These are phyloP conservation scores for Pseudorasbora parva DNA, from an alignment of 2,113 vertebrate genomes.

Conservation along the genomic window DNA sequence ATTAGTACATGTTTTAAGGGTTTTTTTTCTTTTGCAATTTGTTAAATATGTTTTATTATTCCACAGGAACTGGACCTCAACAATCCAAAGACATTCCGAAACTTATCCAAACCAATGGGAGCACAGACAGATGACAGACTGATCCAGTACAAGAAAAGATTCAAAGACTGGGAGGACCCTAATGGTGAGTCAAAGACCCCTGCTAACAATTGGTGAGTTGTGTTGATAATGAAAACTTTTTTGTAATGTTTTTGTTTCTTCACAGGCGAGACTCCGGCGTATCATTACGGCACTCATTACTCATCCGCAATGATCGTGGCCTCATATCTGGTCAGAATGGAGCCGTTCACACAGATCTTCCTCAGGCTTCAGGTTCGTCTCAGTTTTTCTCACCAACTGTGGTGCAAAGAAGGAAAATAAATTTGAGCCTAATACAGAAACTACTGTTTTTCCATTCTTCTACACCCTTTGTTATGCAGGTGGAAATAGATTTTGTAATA, in stretches of 20 bases:
- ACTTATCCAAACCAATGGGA: slow-evolving; percentile 95
- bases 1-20: background rate
- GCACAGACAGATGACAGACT: slow-evolving; percentile 95
- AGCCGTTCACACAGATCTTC: slow-evolving; percentile 98
- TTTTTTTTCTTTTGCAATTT: background rate
- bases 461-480: background rate
- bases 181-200: slow-evolving; percentile 77
- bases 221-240: background rate
- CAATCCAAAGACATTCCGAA: slow-evolving; percentile 95
- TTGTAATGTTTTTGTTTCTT: slow-evolving; percentile 17
- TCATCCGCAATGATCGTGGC: slow-evolving; percentile 99
- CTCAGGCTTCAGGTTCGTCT: slow-evolving; percentile 89
- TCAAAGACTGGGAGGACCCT: slow-evolving; percentile 98
- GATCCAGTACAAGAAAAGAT: slow-evolving; percentile 96
- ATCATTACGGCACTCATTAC: slow-evolving; percentile 98
- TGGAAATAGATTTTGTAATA: background rate
- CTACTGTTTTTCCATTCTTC: background rate
- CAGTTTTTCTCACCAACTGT: background rate
- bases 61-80: slow-evolving; percentile 93
- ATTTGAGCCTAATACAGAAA: too few species aligned
- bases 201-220: too few species aligned
- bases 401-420: too few species aligned
- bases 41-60: background rate
- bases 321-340: slow-evolving; percentile 96
- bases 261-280: slow-evolving; percentile 95